Conservation (phyloP, 2,797 vertebrate genomes). For the Vultur gryphus region DNA sequence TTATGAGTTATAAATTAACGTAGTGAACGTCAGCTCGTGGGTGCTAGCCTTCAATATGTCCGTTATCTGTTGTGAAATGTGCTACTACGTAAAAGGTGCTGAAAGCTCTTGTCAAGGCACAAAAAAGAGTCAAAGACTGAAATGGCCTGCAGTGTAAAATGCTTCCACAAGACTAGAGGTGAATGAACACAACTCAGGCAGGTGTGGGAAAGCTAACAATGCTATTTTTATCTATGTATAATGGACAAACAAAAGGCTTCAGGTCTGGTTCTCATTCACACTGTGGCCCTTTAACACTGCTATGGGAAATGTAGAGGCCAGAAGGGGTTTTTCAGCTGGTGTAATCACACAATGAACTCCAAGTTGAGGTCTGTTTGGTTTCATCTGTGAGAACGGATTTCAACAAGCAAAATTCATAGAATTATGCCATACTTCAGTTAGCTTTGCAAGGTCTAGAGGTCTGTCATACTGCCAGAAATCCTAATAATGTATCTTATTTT, state of each 20-base stretch:
- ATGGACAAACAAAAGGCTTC: neutral
- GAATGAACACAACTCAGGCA: neutral
- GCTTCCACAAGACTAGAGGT: neutral
- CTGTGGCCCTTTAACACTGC: neutral
- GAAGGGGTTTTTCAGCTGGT: neutral
- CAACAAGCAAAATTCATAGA: neutral
- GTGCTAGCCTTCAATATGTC: neutral
- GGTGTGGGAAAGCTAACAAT: neutral
- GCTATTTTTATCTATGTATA: neutral
- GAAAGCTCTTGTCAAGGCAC: neutral
- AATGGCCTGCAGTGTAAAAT: neutral
- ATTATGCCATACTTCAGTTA: neutral
- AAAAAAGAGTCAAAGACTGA: neutral
- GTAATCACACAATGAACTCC: neutral
- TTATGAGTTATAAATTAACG: neutral
- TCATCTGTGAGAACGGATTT: neutral
- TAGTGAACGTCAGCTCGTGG: neutral
- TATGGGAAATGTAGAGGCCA: neutral
- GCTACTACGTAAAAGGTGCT: neutral
- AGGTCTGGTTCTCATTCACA: neutral
- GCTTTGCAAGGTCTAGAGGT: neutral
- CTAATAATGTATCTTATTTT: neutral
- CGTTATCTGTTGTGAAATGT: neutral
- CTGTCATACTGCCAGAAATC: neutral
- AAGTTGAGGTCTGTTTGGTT: neutral